A percentile compares a stretch with the other conserved stretches of the same genome.
Conservation (phyloP, 2,797 vertebrate genomes). For the Sebastes hubbsi region DNA sequence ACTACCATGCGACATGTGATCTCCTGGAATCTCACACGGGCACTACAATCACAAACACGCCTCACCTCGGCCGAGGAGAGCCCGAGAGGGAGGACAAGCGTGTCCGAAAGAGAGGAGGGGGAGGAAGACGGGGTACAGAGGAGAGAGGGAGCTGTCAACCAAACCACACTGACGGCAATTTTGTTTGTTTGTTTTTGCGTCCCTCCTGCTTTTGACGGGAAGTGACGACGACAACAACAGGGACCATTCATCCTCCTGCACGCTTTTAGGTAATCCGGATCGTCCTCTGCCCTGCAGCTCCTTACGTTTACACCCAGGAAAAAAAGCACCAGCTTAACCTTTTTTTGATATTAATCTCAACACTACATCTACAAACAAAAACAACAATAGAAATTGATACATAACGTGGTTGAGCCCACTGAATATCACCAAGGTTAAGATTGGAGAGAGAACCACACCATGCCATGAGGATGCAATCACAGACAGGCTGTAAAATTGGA, state of each 20-base stretch:
- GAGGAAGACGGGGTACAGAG: constrained; percentile 3
- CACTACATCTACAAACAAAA: constrained; percentile 22
- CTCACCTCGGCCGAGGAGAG: constrained; percentile 63
- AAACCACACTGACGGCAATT: constrained; percentile 56
- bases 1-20: constrained; percentile 80
- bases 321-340: constrained; percentile 17
- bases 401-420: constrained; percentile 27
- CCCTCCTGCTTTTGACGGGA: constrained; percentile 28
- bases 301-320: constrained; percentile 21
- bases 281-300: constrained; percentile 50
- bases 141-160: constrained; percentile 64
- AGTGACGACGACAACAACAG: constrained; percentile 23
- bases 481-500: constrained; percentile 76
- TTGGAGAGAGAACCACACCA: constrained; percentile 65
- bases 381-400: not conserved
- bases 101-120: constrained; percentile 8
- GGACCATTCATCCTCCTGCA: constrained; percentile 4
- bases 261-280: constrained; percentile 27
- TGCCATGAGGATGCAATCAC: constrained; percentile 71
- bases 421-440: constrained; percentile 49
- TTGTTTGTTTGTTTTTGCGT: constrained; percentile 72
- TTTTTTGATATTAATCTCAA: constrained; percentile 6
- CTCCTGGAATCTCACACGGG: constrained; percentile 82
- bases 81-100: constrained; percentile 15
- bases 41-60: constrained; percentile 77